Percentiles rank a stretch among this genome's conserved stretches.
Conservation (phyloP, 2,888 invertebrate genomes). For the Galerucella pusilla region DNA sequence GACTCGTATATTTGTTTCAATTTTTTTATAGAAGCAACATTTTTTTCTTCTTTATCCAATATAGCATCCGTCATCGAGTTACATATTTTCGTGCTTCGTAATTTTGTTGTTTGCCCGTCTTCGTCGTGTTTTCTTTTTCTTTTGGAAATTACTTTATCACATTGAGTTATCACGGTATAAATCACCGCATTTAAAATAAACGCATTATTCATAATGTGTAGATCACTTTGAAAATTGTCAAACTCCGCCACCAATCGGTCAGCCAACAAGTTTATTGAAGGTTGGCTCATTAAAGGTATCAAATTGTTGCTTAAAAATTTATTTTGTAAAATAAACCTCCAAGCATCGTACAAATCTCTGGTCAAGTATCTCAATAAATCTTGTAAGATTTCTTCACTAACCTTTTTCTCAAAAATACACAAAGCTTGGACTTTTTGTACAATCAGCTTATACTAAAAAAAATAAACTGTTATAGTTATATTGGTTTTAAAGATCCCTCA, state of each 20-base stretch:
- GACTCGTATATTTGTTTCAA: constrained; percentile 39
- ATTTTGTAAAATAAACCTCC: constrained; percentile 56
- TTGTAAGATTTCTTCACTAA: constrained; percentile 52
- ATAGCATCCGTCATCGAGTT: constrained; percentile 20
- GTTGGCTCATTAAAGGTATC: constrained; percentile 53
- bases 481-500: background rate
- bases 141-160: constrained; percentile 56
- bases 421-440: constrained; percentile 60
- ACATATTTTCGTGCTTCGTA: constrained; percentile 50
- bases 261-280: constrained; percentile 45
- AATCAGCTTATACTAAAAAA: constrained; percentile 59
- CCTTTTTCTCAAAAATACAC: constrained; percentile 55
- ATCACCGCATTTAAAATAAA: constrained; percentile 50
- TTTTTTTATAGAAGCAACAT: constrained; percentile 36
- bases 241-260: constrained; percentile 46
- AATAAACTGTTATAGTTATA: constrained; percentile 9
- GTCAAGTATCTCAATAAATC: constrained; percentile 52
- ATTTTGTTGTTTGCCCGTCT: constrained; percentile 35
- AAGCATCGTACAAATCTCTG: constrained; percentile 52
- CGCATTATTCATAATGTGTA: constrained; percentile 45
- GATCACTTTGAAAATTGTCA: constrained; percentile 36
- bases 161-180: constrained; percentile 53
- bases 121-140: constrained; percentile 54
- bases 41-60: constrained; percentile 33
- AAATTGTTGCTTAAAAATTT: constrained; percentile 55